Conservation (phyloP, 1,140 invertebrate species). For the Drosophila rufa region DNA sequence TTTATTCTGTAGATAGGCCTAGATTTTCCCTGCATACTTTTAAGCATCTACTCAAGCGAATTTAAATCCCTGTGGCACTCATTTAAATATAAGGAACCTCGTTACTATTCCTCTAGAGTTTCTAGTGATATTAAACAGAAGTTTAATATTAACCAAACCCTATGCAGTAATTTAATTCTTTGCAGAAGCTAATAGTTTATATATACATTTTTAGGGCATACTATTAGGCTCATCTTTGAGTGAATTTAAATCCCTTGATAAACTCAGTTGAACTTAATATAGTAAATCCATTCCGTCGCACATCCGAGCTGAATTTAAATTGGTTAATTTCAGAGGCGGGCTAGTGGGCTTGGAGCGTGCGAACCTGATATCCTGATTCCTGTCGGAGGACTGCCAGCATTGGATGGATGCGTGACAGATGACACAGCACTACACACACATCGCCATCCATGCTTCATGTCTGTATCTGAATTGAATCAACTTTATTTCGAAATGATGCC, state of each 20-base stretch:
- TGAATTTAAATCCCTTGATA: not conserved
- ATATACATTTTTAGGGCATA: not conserved
- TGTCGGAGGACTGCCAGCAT: conserved; percentile 45
- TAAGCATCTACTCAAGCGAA: not conserved
- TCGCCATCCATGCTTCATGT: conserved; percentile 11
- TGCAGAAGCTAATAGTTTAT: no score
- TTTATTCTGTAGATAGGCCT: no score
- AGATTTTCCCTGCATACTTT: not conserved
- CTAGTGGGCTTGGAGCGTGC: not conserved
- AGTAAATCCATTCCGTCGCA: conserved; percentile 3
- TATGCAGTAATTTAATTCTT: no score
- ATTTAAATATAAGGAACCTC: no score
- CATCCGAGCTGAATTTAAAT: conserved; percentile 30
- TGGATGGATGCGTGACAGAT: conserved; percentile 74
- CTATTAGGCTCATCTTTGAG: not conserved
- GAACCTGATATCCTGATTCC: conserved; percentile 39
- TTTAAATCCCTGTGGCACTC: not conserved
- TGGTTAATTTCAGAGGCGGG: conserved; percentile 31
- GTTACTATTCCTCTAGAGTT: no score
- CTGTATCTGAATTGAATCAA: conserved; percentile 81
- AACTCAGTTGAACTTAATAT: not conserved
- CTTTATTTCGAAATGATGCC: conserved; percentile 84
- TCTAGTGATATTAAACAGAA: no score
- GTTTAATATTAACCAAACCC: no score
- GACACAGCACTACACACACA: conserved; percentile 40